phyloP scores from a whole-genome alignment of 1,140 invertebrate genomes.

The Drosophila jambulina region DNA sequence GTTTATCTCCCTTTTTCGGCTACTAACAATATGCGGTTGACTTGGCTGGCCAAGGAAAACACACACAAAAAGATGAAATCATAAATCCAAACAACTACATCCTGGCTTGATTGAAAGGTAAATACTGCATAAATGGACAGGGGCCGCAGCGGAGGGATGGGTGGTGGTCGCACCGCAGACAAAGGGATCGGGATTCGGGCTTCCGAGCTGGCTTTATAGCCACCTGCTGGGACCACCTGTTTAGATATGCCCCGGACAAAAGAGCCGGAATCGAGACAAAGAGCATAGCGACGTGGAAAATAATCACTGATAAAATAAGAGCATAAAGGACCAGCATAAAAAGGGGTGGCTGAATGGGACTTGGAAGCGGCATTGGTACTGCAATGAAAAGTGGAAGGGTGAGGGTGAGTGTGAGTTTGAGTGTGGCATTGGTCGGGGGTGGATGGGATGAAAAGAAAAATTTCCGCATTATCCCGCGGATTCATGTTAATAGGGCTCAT shows the following conservation, averaged over 20 bases:
- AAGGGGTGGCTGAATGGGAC: constrained; percentile 42
- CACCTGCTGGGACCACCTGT: constrained; percentile 82
- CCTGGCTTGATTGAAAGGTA: constrained; percentile 76
- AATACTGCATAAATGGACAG: constrained; percentile 53
- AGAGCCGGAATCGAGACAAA: constrained; percentile 57
- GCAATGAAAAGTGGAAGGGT: not conserved
- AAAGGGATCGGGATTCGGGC: constrained; percentile 36
- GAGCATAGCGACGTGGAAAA: constrained; percentile 80
- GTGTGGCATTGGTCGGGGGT: constrained; percentile 2
- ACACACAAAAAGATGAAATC: constrained; percentile 46
- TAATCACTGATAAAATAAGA: constrained; percentile 82
- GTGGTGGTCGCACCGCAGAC: constrained; percentile 17
- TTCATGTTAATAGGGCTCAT: constrained; percentile 79
- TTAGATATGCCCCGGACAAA: constrained; percentile 75
- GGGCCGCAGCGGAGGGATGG: not conserved
- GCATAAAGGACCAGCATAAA: constrained; percentile 56
- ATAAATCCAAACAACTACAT: constrained; percentile 61
- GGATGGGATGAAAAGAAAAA: constrained; percentile 61
- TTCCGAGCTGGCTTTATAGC: constrained; percentile 31
- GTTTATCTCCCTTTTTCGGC: not conserved
- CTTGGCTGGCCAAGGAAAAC: constrained; percentile 54
- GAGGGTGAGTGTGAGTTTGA: not conserved
- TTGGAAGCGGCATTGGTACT: no score
- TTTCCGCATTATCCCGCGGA: constrained; percentile 54
- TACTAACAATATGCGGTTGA: constrained; percentile 71